Percentiles rank a stretch among this genome's conserved stretches.
These are phyloP conservation scores for Agriopis leucophaearia DNA, from an alignment of 2,888 invertebrate genomes.

Conservation along the genomic window DNA sequence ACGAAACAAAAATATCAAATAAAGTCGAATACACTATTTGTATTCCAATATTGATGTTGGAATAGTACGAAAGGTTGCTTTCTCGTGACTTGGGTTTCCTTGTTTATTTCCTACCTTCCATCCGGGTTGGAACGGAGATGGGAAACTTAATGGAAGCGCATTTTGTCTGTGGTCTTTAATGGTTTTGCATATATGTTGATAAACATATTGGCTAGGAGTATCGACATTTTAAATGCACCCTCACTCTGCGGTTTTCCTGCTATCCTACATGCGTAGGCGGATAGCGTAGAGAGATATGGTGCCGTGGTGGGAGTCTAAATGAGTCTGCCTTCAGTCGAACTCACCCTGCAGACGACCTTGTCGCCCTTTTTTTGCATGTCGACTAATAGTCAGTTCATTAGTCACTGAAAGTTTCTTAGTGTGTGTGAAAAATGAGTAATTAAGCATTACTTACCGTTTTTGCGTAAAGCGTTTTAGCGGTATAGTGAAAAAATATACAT, in stretches of 20 bases:
- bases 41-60: conserved; percentile 22
- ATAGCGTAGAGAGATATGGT: no score
- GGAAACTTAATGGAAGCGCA: conserved; percentile 22
- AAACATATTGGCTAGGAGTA: neutral
- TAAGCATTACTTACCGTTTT: neutral
- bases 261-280: no score
- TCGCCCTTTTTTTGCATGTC: no score
- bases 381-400: no score
- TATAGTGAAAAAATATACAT: no score
- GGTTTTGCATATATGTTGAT: conserved; percentile 9
- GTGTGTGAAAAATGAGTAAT: no score
- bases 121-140: conserved; percentile 2
- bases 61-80: conserved; percentile 22
- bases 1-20: neutral
- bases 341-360: no score
- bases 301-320: no score
- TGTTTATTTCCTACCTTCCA: neutral
- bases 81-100: conserved; percentile 25
- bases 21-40: conserved; percentile 18
- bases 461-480: no score
- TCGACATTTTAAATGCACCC: no score
- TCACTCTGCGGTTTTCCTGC: no score
- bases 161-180: conserved; percentile 6
- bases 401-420: no score
- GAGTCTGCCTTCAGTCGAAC: neutral